A percentile compares a stretch with the other conserved stretches of the same genome.
Conservation (phyloP, 2,113 vertebrate genomes). For the Tapirus terrestris region DNA sequence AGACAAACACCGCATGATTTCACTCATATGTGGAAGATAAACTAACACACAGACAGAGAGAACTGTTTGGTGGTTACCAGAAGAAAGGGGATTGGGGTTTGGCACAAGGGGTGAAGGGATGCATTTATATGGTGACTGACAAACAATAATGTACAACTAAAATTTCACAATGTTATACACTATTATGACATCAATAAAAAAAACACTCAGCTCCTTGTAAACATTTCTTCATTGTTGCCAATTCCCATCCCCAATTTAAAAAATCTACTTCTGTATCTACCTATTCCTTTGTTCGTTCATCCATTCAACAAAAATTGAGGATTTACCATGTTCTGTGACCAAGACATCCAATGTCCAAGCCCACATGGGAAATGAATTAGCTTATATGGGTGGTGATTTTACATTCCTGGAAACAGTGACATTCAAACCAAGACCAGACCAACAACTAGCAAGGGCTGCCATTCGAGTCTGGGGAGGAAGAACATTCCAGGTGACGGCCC, state of each 20-base stretch:
- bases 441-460: neutral
- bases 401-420: neutral
- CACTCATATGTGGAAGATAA: too few species aligned
- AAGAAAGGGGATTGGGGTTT: too few species aligned
- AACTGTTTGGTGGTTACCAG: too few species aligned
- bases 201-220: neutral
- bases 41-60: too few species aligned
- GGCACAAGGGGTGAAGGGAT: too few species aligned
- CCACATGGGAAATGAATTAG: neutral
- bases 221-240: neutral
- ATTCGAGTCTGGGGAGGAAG: neutral
- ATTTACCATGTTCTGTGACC: neutral
- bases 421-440: neutral
- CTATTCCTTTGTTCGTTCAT: neutral
- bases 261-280: neutral
- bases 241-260: neutral
- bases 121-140: too few species aligned
- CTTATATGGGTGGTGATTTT: neutral
- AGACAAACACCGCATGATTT: too few species aligned
- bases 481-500: neutral
- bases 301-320: neutral
- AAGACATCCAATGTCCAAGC: neutral
- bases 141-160: too few species aligned
- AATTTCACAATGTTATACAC: too few species aligned
- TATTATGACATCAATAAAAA: neutral